phyloP scores from a whole-genome alignment of 2,113 vertebrate species.

The Rhynchopsitta pachyrhyncha region DNA sequence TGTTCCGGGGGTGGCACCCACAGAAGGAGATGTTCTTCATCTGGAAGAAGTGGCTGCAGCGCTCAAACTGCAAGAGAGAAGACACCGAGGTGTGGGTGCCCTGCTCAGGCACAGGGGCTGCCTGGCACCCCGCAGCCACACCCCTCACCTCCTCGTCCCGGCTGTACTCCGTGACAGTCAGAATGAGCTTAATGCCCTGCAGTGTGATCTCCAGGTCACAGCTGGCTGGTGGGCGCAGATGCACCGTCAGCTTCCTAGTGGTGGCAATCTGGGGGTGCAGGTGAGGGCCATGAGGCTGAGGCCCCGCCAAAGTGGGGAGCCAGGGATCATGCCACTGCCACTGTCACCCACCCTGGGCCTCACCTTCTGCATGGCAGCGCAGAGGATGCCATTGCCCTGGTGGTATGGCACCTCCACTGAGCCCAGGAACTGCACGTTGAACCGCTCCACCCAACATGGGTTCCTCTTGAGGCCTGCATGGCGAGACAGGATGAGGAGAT shows the following conservation, averaged over 20 bases:
- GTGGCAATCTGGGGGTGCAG: constrained; percentile 84
- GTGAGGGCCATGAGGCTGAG: no score
- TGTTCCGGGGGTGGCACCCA: constrained; percentile 94
- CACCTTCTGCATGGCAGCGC: constrained; percentile 97
- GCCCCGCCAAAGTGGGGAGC: not conserved
- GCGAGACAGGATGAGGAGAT: not conserved
- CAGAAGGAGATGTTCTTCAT: constrained; percentile 99
- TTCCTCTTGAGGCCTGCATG: constrained; percentile 85
- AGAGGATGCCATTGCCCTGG: constrained; percentile 94
- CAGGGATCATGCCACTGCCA: no score
- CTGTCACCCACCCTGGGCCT: not conserved
- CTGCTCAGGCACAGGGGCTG: not conserved
- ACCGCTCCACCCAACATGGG: constrained; percentile 91
- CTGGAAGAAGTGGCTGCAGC: constrained; percentile 97
- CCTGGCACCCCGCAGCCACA: not conserved
- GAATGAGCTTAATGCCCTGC: constrained; percentile 91
- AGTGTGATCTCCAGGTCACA: constrained; percentile 93
- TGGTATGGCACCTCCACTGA: constrained; percentile 96
- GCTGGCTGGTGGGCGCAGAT: constrained; percentile 90
- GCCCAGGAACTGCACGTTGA: constrained; percentile 92
- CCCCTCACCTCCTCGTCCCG: constrained; percentile 76
- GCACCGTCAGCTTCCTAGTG: constrained; percentile 90
- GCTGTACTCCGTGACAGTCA: constrained; percentile 84
- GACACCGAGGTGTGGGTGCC: not conserved
- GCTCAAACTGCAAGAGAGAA: constrained; percentile 80